Evolutionary conservation across 2,888 invertebrate genomes (phyloP), one percentile per base, ranked within the genome.

Genomic region (Polymixis lichenea): DNA sequence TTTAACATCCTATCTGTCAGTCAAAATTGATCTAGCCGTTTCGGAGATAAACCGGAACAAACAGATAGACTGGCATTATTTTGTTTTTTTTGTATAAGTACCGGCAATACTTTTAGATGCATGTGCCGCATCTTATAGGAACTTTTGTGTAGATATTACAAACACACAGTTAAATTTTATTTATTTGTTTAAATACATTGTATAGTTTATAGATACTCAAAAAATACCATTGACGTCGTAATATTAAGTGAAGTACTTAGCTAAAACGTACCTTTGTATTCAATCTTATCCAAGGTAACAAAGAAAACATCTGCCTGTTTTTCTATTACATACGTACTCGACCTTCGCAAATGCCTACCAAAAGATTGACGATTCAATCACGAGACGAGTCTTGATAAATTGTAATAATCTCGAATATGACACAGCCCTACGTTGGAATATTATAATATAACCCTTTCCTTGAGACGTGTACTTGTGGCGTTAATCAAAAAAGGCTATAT

Each of bases 401-500:
- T 69, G 72, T 86, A 65, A 86, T 85, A 87, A 86, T 78, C 75
- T 78, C 51, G 51, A 65, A 80, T 69, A 51, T 83, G 87, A 77
- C 87, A 77, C 87, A 87, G 71, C 87, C 87, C 77, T 86, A 61
- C 66, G 67, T 32, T 64, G 32, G 60, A 85, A 86, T 88, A 87
- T 87, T 87, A 87, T 85, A 87, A 84, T 85, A 85, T 84, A 87
- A 88, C 85, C 86, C 90, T 83, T 83, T 88, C 77, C 86, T 86
- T 81, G 77, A 82, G 84, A 84, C 82, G 84, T 80, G 79, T 85
- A 81, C 85, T 86, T 81, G 83, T 78, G 83, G 84, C 87, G 89
- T 89, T 90, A 89, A 90, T 89, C 90, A 88, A 87, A 89, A 89
- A 89, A 87, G 87, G 87, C 83, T 88, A 82, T 88, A 86, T 75